Evolutionary conservation across 2,113 vertebrate species (phyloP).

Genomic region (Aleadryas rufinucha): DNA sequence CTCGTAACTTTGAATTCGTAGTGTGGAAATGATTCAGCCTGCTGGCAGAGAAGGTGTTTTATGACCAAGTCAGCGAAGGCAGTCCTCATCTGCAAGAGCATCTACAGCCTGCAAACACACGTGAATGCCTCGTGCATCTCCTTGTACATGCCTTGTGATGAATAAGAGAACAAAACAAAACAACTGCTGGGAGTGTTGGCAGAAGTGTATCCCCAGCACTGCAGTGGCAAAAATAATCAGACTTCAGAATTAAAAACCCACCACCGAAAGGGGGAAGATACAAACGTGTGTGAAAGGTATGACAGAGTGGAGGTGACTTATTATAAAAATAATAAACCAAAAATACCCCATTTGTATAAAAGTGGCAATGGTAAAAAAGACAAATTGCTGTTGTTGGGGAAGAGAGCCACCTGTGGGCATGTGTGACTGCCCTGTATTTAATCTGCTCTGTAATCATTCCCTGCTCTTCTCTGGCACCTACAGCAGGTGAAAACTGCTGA

Average conservation of each 20-base stretch:
- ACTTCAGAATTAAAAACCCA: not conserved
- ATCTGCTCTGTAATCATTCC: not conserved
- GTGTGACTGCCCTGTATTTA: not conserved
- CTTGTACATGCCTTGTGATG: not conserved
- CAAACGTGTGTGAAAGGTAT: fast-evolving
- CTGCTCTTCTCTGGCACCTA: not conserved
- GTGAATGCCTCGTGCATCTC: not conserved
- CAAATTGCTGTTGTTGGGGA: not conserved
- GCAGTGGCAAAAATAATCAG: not conserved
- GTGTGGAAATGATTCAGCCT: not conserved
- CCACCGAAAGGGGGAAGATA: not conserved
- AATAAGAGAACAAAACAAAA: not conserved
- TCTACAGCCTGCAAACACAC: not conserved
- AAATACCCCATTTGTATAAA: not conserved
- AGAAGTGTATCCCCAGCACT: not conserved
- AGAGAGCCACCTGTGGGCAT: not conserved
- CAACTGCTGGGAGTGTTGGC: not conserved
- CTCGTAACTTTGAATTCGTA: not conserved
- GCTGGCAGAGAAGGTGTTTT: not conserved
- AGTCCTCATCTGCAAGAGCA: not conserved
- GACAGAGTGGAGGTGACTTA: not conserved
- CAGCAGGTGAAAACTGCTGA: not conserved
- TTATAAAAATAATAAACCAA: not conserved
- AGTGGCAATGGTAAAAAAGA: not conserved
- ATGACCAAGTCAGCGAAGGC: not conserved